Evolutionary conservation across 2,888 invertebrate genomes (phyloP), one percentile per base, ranked within the genome.

Genomic region (Zaprionus obscuricornis): DNA sequence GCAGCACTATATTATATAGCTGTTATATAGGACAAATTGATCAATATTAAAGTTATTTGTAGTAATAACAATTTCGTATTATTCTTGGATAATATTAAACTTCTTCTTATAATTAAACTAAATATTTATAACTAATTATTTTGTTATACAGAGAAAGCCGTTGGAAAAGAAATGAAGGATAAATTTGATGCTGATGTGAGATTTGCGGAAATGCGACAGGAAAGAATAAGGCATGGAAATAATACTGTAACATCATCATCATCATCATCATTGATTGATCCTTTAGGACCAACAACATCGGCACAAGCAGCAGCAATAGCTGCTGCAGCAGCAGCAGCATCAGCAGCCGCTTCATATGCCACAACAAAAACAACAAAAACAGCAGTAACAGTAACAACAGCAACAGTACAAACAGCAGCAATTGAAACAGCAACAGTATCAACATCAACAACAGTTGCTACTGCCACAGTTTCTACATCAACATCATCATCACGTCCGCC

Each of bases 141-240:
- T 45, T 29, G 3, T n/a, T n/a, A n/a, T n/a, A n/a, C 60, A 79
- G 75, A 54, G 36, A 67, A 65, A 43, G 51, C 67, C 20, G 34
- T 51, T 1, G 37, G 55, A 16, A 7, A 34, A n/a, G 59, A 75
- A 5, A 63, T 62, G 52, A 37, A 96, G 94, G 93, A 94, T 67
- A 96, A 96, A 88, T 96, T 96, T 90, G 95, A 95, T 0, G 92
- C 92, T 37, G 96, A 96, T 89, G 92, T 96, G 1, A 91, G 92
- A 47, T 92, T 92, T 54, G 96, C 96, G 0, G 96, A 96, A 87
- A 8, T 6, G 0, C 64, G 64, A 22, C 5, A 22, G 22, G 4
- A 22, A 22, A 22, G 22, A 22, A 22, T 5, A 7, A 22, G 7
- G 22, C 22, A 22, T 5, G 7, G 22, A 22, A 22, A 7, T 5